phyloP scores from a whole-genome alignment of 2,113 vertebrate species.

The Gallinago media region DNA sequence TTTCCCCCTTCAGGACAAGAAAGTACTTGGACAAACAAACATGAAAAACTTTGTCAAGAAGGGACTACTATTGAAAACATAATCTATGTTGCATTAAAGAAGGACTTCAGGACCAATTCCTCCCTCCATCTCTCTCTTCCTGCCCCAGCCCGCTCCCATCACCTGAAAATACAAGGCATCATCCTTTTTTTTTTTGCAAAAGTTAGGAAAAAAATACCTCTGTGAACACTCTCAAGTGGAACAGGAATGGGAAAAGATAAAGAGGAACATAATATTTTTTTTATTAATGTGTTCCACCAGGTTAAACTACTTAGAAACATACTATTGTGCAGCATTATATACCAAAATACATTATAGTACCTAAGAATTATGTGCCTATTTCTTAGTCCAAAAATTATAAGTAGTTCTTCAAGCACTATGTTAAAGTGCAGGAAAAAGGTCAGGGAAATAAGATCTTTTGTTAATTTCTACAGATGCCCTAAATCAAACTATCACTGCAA shows the following conservation, averaged over 20 bases:
- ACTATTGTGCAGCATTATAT: neutral
- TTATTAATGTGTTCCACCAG: neutral
- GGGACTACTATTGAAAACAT: neutral
- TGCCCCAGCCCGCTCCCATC: rapidly evolving
- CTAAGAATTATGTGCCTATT: neutral
- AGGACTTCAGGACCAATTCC: neutral
- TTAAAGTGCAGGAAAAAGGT: neutral
- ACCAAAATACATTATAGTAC: neutral
- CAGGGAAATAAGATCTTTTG: neutral
- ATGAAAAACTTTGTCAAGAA: neutral
- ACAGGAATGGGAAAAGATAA: neutral
- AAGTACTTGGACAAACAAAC: neutral
- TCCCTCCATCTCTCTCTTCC: neutral
- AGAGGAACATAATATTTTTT: neutral
- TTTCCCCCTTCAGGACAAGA: neutral
- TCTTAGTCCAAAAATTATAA: neutral
- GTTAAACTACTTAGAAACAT: neutral
- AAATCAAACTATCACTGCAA: neutral
- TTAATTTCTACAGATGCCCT: neutral
- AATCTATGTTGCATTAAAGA: neutral
- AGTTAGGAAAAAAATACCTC: neutral
- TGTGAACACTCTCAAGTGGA: neutral
- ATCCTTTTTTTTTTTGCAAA: neutral
- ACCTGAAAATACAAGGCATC: neutral
- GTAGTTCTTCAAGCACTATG: neutral